Base-by-base conservation (phyloP, 2,797 vertebrate genomes). In the Acrossocheilus wenchowensis region DNA sequence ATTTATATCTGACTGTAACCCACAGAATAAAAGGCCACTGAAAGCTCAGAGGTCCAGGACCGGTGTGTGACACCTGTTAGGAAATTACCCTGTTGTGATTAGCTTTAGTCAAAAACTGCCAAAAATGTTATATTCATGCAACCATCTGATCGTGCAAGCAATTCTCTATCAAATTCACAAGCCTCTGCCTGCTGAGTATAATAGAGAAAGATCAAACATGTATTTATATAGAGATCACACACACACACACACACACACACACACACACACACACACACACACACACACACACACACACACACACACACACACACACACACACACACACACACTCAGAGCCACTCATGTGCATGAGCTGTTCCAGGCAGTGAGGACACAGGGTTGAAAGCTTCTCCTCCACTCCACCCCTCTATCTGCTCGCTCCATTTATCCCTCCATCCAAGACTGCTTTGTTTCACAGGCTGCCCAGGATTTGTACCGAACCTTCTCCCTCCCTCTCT, bases 381-480 rank as follows among this genome's bases (percentile, higher is more conserved):
- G 74, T 66, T 83, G 71, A 85, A 60, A 78, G 71, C 82, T 72
- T 85, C 62, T 75, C 74, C 30, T 85, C 57, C 74, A 72, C 80
- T 79, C 36, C 83, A 26, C 66, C 54, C 83, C 52, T 66, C n/a
- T 69, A 52, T 78, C 66, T 91, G 90, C 90, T 93, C 89, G 88
- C 90, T 92, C 68, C 43, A 62, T 88, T 66, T 34, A 74, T 88
- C 60, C 90, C 89, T 80, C 74, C 66, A 83, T 78, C 66, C 52
- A 68, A 88, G 90, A 92, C 91, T 79, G 82, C 89, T 89, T 91
- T 92, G 90, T 90, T 92, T 93, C 90, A 90, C 90, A 72, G 90
- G 36, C 90, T 90, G 90, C 91, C 74, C 57, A 89, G 89, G 92
- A 93, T 93, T 94, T 93, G 93, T 93, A 93, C 94, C 23, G 26